Base-by-base conservation (phyloP, 2,888 invertebrate species). In the Biston stratarius region DNA sequence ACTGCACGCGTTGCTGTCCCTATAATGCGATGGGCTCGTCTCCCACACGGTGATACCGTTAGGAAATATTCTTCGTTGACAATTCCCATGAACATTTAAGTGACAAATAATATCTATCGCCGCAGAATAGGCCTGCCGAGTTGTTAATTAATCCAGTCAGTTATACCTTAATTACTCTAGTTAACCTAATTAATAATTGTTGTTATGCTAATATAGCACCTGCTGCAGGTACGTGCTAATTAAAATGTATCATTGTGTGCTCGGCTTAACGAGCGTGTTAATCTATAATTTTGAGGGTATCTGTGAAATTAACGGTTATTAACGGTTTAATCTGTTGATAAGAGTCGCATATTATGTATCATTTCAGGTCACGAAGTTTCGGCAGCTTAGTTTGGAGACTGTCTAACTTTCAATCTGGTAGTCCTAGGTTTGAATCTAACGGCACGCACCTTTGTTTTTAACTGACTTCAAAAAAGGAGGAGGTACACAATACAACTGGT, bases 141-240 rank as follows among this genome's bases (percentile, higher is more conserved):
- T 10, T 0, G 14, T 52, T 52, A 52, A 36, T 52, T 52, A 38
- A 5, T 7, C 34, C 12, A 34, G 49, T 49, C 10, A 7, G 5
- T 14, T 8, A 14, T 52, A 40, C 52, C 15, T 53, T 15, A 33
- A 53, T 53, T 53, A 38, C 38, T 9, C 14, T 14, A 38, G 52
- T 14, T 15, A 52, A 51, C 51, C 51, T 51, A 36, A 51, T 49
- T 48, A 48, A 34, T 36, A 36, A 53, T 11, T 53, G 38, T 38
- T 36, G 51, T 36, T 36, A 51, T 51, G 51, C n/a, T 51, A 51
- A 51, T 53, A 36, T 53, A 53, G 7, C 38, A 38, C 52, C 38
- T 38, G 51, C 2, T 48, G 10, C 10, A 24, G 8, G 48, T 48
- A 10, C 15, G 2, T 48, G 24, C 24, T 24, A 51, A 53, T 38